Base-by-base conservation (phyloP, 2,113 vertebrate genomes). In the Hydropotes inermis region DNA sequence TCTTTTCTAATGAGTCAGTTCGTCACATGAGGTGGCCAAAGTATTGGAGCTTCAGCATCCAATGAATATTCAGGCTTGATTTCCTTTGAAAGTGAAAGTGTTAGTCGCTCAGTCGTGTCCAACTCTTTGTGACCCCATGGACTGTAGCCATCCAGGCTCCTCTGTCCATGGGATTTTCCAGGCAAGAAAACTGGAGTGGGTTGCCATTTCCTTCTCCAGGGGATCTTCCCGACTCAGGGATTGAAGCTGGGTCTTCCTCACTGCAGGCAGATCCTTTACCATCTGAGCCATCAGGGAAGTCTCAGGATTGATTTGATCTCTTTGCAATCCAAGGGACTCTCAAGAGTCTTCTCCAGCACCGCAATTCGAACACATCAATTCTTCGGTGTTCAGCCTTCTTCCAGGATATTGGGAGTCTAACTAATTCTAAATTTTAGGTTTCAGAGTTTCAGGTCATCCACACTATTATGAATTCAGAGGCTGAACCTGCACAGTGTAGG, bases 401-500 rank as follows among this genome's bases (percentile, higher is more conserved):
- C 70, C 70, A 76, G 70, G 39, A 43, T 27, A 43, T 27, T n/a
- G 70, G 47, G 55, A 85, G n/a, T 85, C 58, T 90, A 70, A 91
- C 55, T 92, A 95, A 95, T 6, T 61, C 19, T 61, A 55, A 54
- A 36, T 76, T 93, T 85, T 90, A 39, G 33, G 6, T 74, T 92
- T 92, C 33, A 89, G 19, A 67, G n/a, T 84, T 64, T 45, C 84
- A 90, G 10, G 15, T 8, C 17, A 93, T 27, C 64, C 45, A 6
- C 61, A 11, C 55, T 45, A 30, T 25, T 67, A 45, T 50, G 25
- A 89, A 78, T 79, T 92, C 28, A 93, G 76, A 94, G 28, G n/a
- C 27, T n/a, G 82, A 81, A 86, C 4, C 19, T 47, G 15, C 3
- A 67, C 13, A 74, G 13, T 61, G 21, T 67, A 9, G 47, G 27